Evolutionary conservation across 2,113 vertebrate genomes (phyloP).

Genomic region (Rostratula benghalensis): DNA sequence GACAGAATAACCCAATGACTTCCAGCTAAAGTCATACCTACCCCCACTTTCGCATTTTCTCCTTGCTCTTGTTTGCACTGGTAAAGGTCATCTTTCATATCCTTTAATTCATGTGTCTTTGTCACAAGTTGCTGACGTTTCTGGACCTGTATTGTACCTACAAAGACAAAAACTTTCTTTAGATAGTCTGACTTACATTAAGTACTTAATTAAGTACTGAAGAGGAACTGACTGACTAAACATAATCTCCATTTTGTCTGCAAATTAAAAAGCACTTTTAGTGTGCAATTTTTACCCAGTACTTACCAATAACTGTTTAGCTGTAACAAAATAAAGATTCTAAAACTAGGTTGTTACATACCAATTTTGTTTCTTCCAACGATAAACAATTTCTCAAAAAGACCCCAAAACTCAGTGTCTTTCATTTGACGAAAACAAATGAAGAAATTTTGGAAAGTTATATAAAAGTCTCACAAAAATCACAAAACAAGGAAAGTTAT

Average conservation of each 20-base stretch:
- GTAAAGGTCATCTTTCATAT: conserved; percentile 74
- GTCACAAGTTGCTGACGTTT: conserved; percentile 80
- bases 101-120: conserved; percentile 72
- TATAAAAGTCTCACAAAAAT: neutral
- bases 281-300: neutral
- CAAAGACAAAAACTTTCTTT: conserved; percentile 31
- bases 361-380: neutral
- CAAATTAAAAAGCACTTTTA: neutral
- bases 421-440: neutral
- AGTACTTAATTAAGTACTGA: neutral
- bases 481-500: neutral
- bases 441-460: neutral
- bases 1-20: neutral
- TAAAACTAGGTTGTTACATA: neutral
- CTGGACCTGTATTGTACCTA: conserved; percentile 87
- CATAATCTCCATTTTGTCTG: neutral
- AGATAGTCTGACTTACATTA: neutral
- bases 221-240: neutral
- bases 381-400: neutral
- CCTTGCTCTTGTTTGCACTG: conserved; percentile 75
- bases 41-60: conserved; percentile 67
- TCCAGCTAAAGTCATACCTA: neutral
- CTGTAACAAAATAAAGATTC: neutral
- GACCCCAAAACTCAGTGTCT: neutral
- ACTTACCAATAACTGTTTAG: neutral